Evolutionary conservation across 2,797 vertebrate species (phyloP), one percentile per base, ranked within the genome.

Genomic region (Poecilia picta): DNA sequence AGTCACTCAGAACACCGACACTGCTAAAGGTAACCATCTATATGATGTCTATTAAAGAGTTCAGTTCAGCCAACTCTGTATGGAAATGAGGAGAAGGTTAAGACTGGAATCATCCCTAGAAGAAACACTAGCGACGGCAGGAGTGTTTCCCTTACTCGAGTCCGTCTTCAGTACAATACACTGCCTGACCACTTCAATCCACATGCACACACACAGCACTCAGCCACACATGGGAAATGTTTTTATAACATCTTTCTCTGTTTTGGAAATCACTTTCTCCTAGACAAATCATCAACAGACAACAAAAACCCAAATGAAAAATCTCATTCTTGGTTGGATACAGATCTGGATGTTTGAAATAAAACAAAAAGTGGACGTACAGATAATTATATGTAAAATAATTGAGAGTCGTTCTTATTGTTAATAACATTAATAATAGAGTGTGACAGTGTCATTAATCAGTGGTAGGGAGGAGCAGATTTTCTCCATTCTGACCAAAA

Each of bases 191-290:
- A 57, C 74, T 39, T 47, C 78, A 59, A 68, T 74, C 71, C 36
- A 41, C 75, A 72, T 62, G 66, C 53, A 72, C 33, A 39, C 74
- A 74, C 74, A 20, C 75, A 47, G 59, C 51, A 28, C 55, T 57
- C 55, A 11, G 55, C 11, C 55, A 8, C 88, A 87, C 87, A 93
- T 88, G 95, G 95, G 95, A 96, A 96, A 93, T 59, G 59, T 95
- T 95, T 96, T 96, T 94, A 92, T 91, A 33, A 81, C 76, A 1
- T 83, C 84, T 75, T 84, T 75, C 84, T 68, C 18, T 12, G 72
- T 57, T 49, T 45, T 62, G 45, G 70, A 74, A 33, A 71, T 10
- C 8, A 16, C 55, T 20, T 46, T 4, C 36, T 47, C 25, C 15
- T 28, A 10, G 23, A 43, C 23, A 6, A 25, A 43, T 28, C 25